These are phyloP conservation scores for Microtus montanus DNA, from an alignment of 2,113 vertebrate species.

Conservation along the genomic window DNA sequence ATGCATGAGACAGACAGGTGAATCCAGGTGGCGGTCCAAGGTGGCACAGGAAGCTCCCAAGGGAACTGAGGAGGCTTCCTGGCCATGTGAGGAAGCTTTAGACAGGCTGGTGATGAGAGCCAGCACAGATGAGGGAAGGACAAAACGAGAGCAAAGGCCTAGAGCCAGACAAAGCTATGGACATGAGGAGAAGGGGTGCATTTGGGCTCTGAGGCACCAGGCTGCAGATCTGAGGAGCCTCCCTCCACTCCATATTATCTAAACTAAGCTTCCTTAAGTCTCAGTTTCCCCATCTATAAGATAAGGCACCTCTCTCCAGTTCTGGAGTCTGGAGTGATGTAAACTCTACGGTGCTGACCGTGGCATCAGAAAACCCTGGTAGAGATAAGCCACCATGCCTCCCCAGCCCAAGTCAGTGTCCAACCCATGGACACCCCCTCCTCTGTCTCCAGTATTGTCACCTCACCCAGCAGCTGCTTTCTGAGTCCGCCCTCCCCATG, in stretches of 20 bases:
- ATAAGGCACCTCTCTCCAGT: accelerated
- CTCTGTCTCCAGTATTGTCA: accelerated
- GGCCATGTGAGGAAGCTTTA: neutral
- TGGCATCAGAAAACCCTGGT: accelerated
- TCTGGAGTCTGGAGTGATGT: too few relatives aligned
- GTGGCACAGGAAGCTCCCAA: too few relatives aligned
- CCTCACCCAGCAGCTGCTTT: neutral
- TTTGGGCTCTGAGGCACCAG: neutral
- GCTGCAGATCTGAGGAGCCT: neutral
- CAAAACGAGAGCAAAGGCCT: neutral
- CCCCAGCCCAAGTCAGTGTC: neutral
- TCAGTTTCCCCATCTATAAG: neutral
- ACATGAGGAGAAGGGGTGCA: accelerated
- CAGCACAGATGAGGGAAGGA: too few relatives aligned
- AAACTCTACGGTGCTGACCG: accelerated
- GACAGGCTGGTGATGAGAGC: neutral
- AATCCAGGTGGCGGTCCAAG: accelerated
- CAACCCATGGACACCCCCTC: accelerated
- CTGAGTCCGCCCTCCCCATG: accelerated
- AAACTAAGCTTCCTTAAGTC: neutral
- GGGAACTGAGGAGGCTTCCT: neutral
- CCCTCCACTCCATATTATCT: too few relatives aligned
- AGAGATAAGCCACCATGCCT: neutral
- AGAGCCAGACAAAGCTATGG: neutral
- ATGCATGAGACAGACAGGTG: too few relatives aligned